Base-by-base conservation (phyloP, 2,888 invertebrate genomes). In the Dolichopus griseipennis region DNA sequence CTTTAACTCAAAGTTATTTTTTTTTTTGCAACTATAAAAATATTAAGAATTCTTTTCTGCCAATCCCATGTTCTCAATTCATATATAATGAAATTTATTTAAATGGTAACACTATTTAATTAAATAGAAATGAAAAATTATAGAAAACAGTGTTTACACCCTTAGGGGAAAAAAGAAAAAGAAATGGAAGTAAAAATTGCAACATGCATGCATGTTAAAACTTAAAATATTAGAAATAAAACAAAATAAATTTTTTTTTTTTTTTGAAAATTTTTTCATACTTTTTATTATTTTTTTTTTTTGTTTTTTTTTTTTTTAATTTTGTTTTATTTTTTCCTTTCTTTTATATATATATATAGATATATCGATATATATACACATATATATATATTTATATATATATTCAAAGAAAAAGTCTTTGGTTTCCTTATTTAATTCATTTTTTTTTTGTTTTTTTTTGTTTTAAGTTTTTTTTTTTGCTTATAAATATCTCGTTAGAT, bases 361-460 rank as follows among this genome's bases (percentile, higher is more conserved):
- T 41, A 15, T 41, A 41, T 41, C 3, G 9, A 41, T 41, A 41
- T 41, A 41, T 41, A 41, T 41, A 41, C 15, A 27, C 3, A 27
- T 41, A 41, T 41, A 41, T 41, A 41, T 41, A 41, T 15, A 9
- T 41, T 12, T 41, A 41, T 52, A 52, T 52, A 52, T 52, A 52
- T 52, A 52, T 52, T 52, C 52, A 52, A 52, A 52, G 52, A 52
- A 52, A 52, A 52, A 52, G 52, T 52, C 52, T 52, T 52, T 52
- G 52, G 52, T 52, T 52, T 52, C n/a, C 52, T 52, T 52, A 52
- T 52, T 9, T 52, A 18, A 12, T 52, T 52, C 15, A 18, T 52
- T 15, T 52, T 6, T 18, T 52, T 18, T 52, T 43, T 43, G 7
- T 6, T 43, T 15, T 52, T n/a, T 52, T 18, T 52, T 41, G 9